phyloP scores from a whole-genome alignment of 2,797 vertebrate genomes.

The Acanthurus lineatus region DNA sequence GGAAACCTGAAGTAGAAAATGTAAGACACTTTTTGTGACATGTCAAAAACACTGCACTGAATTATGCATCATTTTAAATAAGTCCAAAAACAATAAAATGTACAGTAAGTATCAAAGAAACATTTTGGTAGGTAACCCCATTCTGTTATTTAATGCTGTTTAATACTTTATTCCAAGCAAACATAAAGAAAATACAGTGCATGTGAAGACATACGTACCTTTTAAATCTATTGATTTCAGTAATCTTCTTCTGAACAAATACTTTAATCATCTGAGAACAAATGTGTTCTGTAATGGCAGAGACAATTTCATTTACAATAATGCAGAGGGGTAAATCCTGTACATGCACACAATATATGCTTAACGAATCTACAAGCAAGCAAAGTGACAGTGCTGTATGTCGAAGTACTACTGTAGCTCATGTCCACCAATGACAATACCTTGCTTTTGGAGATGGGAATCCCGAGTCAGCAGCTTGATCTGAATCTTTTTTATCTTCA shows the following conservation, averaged over 20 bases:
- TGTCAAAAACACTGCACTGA: neutral
- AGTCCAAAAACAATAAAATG: no score
- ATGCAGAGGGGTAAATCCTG: neutral
- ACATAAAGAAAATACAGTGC: neutral
- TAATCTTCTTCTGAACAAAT: neutral
- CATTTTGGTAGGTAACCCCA: no score
- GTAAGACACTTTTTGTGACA: neutral
- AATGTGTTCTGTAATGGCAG: neutral
- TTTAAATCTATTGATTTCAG: neutral
- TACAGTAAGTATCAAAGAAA: no score
- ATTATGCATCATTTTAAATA: neutral
- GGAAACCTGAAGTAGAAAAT: slow-evolving; percentile 41
- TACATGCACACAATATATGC: neutral
- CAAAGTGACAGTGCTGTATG: neutral
- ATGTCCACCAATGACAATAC: neutral
- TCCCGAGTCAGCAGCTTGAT: neutral
- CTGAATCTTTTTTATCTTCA: slow-evolving; percentile 33
- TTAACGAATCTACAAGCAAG: neutral
- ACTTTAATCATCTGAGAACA: neutral
- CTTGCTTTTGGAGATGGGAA: slow-evolving; percentile 5
- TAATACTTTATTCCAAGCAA: no score
- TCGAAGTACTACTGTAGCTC: neutral
- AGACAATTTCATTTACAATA: neutral
- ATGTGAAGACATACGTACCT: neutral
- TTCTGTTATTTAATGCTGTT: no score